Evolutionary conservation across 2,113 vertebrate genomes (phyloP).

Genomic region (Ciconia stormi): DNA sequence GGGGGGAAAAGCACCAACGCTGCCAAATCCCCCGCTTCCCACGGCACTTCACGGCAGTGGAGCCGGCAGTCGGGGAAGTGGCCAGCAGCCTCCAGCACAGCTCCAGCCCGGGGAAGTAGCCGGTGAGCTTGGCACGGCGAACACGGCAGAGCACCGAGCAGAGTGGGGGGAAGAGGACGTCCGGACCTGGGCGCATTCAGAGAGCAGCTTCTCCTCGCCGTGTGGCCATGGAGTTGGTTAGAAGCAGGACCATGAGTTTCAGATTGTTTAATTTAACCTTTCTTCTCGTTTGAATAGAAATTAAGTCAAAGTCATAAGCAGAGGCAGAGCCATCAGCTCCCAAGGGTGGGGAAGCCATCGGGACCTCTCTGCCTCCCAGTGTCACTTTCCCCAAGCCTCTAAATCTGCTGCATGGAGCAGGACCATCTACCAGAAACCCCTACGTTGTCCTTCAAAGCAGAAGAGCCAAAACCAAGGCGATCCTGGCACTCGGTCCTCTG

Average conservation of each 20-base stretch:
- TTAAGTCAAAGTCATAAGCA: not conserved
- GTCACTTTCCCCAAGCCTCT: not conserved
- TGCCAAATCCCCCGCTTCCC: not conserved
- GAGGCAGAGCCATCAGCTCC: not conserved
- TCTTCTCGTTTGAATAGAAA: not conserved
- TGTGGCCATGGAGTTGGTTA: not conserved
- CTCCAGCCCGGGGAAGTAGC: not conserved
- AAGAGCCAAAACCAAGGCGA: not conserved
- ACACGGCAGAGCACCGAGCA: not conserved
- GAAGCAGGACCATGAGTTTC: not conserved
- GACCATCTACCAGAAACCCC: not conserved
- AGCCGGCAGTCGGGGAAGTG: accelerated
- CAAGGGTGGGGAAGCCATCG: accelerated
- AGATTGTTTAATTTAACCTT: not conserved
- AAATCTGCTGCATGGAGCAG: not conserved
- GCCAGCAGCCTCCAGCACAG: not conserved
- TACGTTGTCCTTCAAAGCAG: not conserved
- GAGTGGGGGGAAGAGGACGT: not conserved
- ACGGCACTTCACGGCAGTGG: not conserved
- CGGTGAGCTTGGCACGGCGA: accelerated
- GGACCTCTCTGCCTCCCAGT: not conserved
- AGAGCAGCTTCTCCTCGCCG: not conserved
- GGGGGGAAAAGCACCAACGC: not conserved
- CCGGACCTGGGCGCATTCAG: accelerated
- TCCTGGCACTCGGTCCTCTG: not conserved